phyloP scores from a whole-genome alignment of 2,113 vertebrate species.

The Platichthys stellatus region DNA sequence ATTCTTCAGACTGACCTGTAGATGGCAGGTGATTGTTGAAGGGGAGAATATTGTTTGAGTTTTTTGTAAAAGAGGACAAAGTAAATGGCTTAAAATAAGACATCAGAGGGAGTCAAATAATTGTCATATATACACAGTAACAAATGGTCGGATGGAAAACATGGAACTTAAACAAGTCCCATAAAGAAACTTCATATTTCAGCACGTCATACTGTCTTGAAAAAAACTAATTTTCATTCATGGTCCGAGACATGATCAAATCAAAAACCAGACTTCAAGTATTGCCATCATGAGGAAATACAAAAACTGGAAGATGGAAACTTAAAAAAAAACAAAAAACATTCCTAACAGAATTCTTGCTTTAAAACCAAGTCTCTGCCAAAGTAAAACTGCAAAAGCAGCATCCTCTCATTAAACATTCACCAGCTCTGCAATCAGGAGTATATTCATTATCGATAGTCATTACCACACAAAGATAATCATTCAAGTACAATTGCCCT shows the following conservation, averaged over 20 bases:
- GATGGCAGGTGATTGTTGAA: slow-evolving; percentile 5
- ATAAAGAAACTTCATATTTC: no score
- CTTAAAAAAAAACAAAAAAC: neutral
- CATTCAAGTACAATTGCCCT: slow-evolving; percentile 36
- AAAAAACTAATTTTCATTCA: neutral
- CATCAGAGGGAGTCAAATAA: neutral
- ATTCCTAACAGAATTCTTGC: neutral
- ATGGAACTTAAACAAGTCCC: no score
- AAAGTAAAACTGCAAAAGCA: neutral
- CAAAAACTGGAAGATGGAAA: neutral
- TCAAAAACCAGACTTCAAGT: slow-evolving; percentile 42
- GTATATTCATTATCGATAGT: neutral
- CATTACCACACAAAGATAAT: slow-evolving; percentile 2
- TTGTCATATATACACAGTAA: neutral
- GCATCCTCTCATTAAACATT: neutral
- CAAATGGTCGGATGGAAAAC: neutral
- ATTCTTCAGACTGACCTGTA: slow-evolving; percentile 24
- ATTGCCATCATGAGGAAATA: slow-evolving; percentile 1
- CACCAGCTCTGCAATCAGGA: slow-evolving; percentile 4
- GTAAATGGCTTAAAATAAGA: neutral
- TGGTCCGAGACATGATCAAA: neutral
- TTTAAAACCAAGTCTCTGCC: neutral
- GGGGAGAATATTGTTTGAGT: neutral
- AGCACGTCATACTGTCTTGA: no score
- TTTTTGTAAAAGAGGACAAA: neutral